phyloP scores from a whole-genome alignment of 92 coral and sea anemone species.

The Micromussa lordhowensis region DNA sequence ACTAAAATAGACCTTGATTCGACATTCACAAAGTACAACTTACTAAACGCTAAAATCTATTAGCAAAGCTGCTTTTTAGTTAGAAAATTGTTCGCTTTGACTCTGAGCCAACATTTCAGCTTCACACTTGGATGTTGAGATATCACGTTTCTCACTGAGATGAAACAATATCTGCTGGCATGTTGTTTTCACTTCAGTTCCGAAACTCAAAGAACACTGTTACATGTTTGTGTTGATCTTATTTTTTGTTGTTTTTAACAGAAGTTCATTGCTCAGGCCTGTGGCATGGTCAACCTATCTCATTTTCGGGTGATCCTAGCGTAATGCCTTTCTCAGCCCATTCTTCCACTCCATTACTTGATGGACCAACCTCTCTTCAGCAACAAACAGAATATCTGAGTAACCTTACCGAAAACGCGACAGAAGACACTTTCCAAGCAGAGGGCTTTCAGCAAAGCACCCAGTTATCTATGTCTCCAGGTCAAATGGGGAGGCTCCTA shows the following conservation, averaged over 20 bases:
- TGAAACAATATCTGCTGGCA: not conserved
- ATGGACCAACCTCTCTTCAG: conserved; percentile 3
- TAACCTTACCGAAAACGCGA: not conserved
- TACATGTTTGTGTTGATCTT: not conserved
- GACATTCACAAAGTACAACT: not conserved
- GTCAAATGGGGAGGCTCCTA: not conserved
- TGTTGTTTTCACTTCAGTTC: not conserved
- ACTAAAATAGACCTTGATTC: too few relatives aligned
- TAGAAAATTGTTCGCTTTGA: not conserved
- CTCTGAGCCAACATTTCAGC: not conserved
- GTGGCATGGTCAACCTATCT: not conserved
- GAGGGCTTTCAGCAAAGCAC: not conserved
- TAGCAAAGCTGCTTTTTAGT: not conserved
- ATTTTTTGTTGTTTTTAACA: not conserved
- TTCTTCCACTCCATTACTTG: not conserved
- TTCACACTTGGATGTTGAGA: not conserved
- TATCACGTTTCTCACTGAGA: not conserved
- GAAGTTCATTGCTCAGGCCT: not conserved
- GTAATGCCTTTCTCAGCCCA: not conserved
- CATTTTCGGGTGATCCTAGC: not conserved
- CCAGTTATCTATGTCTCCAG: not conserved
- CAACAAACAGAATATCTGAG: conserved; percentile 2
- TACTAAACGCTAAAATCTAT: not conserved
- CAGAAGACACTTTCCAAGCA: not conserved
- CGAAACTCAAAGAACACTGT: not conserved